Conservation (phyloP, 2,888 invertebrate species). For the Ypsolopha scabrella region DNA sequence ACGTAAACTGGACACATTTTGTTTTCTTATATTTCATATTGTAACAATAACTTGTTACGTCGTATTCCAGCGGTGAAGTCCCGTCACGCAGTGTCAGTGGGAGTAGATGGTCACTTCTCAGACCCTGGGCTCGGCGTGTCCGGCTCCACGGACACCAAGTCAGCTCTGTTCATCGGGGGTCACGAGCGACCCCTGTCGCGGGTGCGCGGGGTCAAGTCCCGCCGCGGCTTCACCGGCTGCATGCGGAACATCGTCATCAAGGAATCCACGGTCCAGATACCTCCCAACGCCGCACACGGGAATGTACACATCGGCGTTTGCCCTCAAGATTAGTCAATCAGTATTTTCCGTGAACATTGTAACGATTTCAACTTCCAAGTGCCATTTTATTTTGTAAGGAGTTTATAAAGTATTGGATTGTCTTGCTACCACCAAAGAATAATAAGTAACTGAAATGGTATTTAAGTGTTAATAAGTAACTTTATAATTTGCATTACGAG, state of each 20-base stretch:
- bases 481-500: no score
- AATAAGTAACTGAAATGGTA: no score
- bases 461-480: no score
- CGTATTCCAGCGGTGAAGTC: conserved; percentile 80
- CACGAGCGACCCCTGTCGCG: conserved; percentile 60
- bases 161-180: conserved; percentile 93
- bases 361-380: no score
- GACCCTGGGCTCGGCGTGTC: conserved; percentile 79
- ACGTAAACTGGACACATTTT: no score
- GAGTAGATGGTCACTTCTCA: conserved; percentile 85
- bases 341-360: no score
- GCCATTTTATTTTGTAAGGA: no score
- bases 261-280: conserved; percentile 36
- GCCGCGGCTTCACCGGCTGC: conserved; percentile 83
- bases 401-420: no score
- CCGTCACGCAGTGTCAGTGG: conserved; percentile 89
- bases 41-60: neutral
- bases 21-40: no score
- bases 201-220: conserved; percentile 76
- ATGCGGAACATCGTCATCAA: conserved; percentile 77
- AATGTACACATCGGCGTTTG: conserved; percentile 84
- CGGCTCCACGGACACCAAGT: conserved; percentile 81
- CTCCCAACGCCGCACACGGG: conserved; percentile 71
- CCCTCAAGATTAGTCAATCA: conserved; percentile 74
- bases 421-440: no score